Base-by-base conservation (phyloP, 1,140 invertebrate species). In the Streblospio benedicti region DNA sequence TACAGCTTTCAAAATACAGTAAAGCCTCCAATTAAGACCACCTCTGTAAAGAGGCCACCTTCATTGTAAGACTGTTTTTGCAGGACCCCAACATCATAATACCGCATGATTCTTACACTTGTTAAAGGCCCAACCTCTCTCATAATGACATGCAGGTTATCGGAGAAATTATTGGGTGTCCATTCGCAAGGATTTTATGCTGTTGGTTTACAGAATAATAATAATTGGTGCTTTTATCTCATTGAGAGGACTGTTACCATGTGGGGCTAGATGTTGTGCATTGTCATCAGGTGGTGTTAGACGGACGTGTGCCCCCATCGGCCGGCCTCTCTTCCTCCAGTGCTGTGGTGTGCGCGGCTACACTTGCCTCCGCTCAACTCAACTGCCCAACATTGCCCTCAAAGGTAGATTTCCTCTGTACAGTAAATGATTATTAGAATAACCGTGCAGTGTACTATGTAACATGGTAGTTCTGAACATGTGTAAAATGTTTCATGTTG, bases 321-420 rank as follows among this genome's bases (percentile, higher is more conserved):
- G 89, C 95, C 30, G 97, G 97, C 4, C 81, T 99, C 5, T 98
- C 94, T 0, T 97, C 93, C 74, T 98, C 95, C 1, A 97, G 93
- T 77, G 95, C 96, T 20, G 79, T 99, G 35, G 96, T 99, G 2
- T 94, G 93, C 71, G 89, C 92, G 44, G 86, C 93, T 9, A 87
- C 91, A 27, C 31, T 76, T 99, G 20, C 83, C 88, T n/a, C 87
- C 87, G 35, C 77, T 87, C n/a, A 77, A 86, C 66, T 83, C 84
- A n/a, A 85, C 90, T 78, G 66, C 59, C 0, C 60, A 66, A 51
- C 62, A 63, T n/a, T n/a, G n/a, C 52, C 73, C 43, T 57, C 67
- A 23, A 75, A 75, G 72, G 78, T 79, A 56, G 49, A 54, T 57
- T 52, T 33, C 9, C 33, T 61, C 55, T 60, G 63, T 41, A n/a